Percentiles rank a stretch among this genome's conserved stretches.
phyloP scores from a whole-genome alignment of 2,888 invertebrate species.

The Campoplex nolae region DNA sequence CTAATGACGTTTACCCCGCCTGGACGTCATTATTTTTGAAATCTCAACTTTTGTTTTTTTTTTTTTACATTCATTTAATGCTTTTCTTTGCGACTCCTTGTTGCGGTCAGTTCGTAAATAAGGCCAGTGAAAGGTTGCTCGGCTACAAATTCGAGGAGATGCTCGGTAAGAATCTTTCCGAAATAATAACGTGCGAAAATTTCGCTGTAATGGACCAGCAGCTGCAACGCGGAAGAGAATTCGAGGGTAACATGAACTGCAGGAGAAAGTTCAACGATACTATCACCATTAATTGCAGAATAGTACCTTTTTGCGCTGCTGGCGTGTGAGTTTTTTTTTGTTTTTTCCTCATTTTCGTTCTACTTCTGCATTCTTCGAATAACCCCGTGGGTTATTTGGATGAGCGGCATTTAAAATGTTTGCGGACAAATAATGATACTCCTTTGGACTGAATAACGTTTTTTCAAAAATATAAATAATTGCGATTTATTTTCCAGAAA shows the following conservation, averaged over 20 bases:
- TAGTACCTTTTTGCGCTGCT: slow-evolving; percentile 90
- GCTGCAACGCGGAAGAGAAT: slow-evolving; percentile 89
- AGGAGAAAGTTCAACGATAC: slow-evolving; percentile 92
- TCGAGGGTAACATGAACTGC: slow-evolving; percentile 91
- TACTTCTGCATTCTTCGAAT: not conserved
- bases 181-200: slow-evolving; percentile 86
- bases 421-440: not conserved
- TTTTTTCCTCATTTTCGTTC: slow-evolving; percentile 14
- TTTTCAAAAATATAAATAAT: not conserved
- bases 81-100: slow-evolving; percentile 12
- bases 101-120: slow-evolving; percentile 91
- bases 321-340: slow-evolving; percentile 85
- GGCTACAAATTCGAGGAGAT: slow-evolving; percentile 90
- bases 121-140: slow-evolving; percentile 93
- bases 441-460: slow-evolving; percentile 1
- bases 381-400: no score
- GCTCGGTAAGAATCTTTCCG: slow-evolving; percentile 87
- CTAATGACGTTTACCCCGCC: not conserved
- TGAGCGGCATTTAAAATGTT: not conserved
- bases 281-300: slow-evolving; percentile 91
- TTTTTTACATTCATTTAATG: slow-evolving; percentile 14
- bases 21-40: not conserved
- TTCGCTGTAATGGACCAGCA: slow-evolving; percentile 87
- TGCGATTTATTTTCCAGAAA: slow-evolving; percentile 82
- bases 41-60: slow-evolving; percentile 30